Base-by-base conservation (phyloP, 2,888 invertebrate genomes). In the Andrena bicolor region DNA sequence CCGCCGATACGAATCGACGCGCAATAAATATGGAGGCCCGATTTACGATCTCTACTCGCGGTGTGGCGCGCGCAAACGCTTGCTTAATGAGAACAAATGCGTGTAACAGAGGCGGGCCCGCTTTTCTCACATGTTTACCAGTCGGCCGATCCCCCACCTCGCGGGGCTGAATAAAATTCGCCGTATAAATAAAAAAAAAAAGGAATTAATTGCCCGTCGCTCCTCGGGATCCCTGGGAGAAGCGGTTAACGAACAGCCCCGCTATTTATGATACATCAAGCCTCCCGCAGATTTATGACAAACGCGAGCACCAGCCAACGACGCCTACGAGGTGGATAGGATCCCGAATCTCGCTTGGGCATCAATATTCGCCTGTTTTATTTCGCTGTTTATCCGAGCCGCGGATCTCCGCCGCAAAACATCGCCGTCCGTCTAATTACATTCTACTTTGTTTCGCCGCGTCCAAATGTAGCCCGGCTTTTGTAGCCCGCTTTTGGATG, bases 401-500 rank as follows among this genome's bases (percentile, higher is more conserved):
- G 13, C 28, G 49, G 49, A 84, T 82, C 56, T 74, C 35, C 56
- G 13, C 60, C 51, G 23, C 66, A 41, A 28, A 69, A 26, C 51
- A 23, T 65, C 56, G 53, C 26, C 53, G 28, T 16, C 26, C 75
- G 35, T 26, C 72, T 81, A 76, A 76, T 83, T 81, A 60, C 73
- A 26, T 73, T 71, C 70, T 49, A 66, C 48, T 81, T 81, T 13
- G 64, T 63, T 70, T 26, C 64, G 16, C 20, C 75, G 49, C 48
- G 26, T 75, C 78, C 63, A 75, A 75, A 82, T 72, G 82, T 75
- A 76, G 71, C 68, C 83, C 78, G 66, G 41, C 82, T 75, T 75
- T 79, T 75, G 82, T 83, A 75, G 48, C 79, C 82, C 78, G 79
- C 83, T 69, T 83, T 83, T 79, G 75, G 83, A 75, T 72, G 75